phyloP scores from a whole-genome alignment of 1,140 invertebrate genomes.

The Maconellicoccus hirsutus region DNA sequence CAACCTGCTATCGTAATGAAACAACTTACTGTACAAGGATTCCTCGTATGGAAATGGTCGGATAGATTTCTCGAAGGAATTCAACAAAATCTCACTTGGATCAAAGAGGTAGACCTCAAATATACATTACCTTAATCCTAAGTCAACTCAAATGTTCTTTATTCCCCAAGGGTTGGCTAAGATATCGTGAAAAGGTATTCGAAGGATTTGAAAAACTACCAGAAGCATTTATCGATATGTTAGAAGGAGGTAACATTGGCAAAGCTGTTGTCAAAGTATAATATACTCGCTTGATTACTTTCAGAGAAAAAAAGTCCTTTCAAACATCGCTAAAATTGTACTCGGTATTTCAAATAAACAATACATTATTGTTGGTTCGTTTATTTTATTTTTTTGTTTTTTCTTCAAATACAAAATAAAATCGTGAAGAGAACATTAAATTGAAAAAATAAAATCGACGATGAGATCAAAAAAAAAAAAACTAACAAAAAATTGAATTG shows the following conservation, averaged over 20 bases:
- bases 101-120: slow-evolving; percentile 40
- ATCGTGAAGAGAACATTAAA: not conserved
- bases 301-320: not conserved
- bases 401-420: not conserved
- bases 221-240: slow-evolving; percentile 46
- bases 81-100: slow-evolving; percentile 45
- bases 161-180: slow-evolving; percentile 46
- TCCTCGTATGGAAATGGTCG: slow-evolving; percentile 45
- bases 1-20: slow-evolving; percentile 35
- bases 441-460: not conserved
- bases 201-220: slow-evolving; percentile 58
- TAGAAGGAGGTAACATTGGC: slow-evolving; percentile 47
- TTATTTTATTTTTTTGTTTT: not conserved
- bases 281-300: slow-evolving; percentile 14
- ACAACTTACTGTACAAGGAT: slow-evolving; percentile 52
- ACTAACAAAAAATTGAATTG: not conserved
- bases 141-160: slow-evolving; percentile 23
- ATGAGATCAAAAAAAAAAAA: slow-evolving; percentile 16
- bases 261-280: slow-evolving; percentile 49
- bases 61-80: slow-evolving; percentile 47
- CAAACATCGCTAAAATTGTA: not conserved
- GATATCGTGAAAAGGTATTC: slow-evolving; percentile 48
- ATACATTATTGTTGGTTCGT: not conserved
- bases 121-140: not conserved
- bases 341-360: not conserved